Evolutionary conservation across 2,888 invertebrate genomes (phyloP).

Genomic region (Tridacna gigas): DNA sequence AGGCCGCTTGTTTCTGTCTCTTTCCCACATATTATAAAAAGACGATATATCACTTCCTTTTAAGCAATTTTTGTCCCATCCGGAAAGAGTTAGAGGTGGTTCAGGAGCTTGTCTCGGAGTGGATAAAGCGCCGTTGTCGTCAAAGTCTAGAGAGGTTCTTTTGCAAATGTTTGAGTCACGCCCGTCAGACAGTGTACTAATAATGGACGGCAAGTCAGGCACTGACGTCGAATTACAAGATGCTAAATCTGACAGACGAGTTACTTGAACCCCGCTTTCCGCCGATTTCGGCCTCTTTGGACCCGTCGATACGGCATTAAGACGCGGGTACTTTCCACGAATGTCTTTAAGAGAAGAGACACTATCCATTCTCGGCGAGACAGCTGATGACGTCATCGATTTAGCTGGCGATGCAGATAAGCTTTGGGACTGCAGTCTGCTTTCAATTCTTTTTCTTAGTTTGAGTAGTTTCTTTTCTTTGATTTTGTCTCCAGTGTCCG

Average conservation of each 20-base stretch:
- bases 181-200: slow-evolving; percentile 38
- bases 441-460: slow-evolving; percentile 29
- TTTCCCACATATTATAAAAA: slow-evolving; percentile 64
- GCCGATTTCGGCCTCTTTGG: slow-evolving; percentile 50
- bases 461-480: slow-evolving; percentile 44
- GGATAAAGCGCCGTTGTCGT: slow-evolving; percentile 58
- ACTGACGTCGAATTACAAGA: slow-evolving; percentile 46
- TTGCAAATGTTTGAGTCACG: neutral
- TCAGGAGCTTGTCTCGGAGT: slow-evolving; percentile 41
- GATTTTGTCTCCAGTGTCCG: neutral
- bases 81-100: neutral
- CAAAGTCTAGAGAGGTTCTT: slow-evolving; percentile 4
- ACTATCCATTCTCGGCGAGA: neutral
- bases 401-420: slow-evolving; percentile 2
- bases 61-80: slow-evolving; percentile 26
- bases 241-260: slow-evolving; percentile 39
- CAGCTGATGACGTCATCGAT: slow-evolving; percentile 1
- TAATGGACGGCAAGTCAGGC: slow-evolving; percentile 55
- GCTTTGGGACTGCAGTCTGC: slow-evolving; percentile 15
- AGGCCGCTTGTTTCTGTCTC: slow-evolving; percentile 44
- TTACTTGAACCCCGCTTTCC: slow-evolving; percentile 38
- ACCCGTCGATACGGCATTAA: neutral
- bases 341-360: slow-evolving; percentile 15
- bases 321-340: neutral
- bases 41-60: slow-evolving; percentile 57